Conservation (phyloP, 2,888 invertebrate genomes). For the Liposcelis brunnea region DNA sequence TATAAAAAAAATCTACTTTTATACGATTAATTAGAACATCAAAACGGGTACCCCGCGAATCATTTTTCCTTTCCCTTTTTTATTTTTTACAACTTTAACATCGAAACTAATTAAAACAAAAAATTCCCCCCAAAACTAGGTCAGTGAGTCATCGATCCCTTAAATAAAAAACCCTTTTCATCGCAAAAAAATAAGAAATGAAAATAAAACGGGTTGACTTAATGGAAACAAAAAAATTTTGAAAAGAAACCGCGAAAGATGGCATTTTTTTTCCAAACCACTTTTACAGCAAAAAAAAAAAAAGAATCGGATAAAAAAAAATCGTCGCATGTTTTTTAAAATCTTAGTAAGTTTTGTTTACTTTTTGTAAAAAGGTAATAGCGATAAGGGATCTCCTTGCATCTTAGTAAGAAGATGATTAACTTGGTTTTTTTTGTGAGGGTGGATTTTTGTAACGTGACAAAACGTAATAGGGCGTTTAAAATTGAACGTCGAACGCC, state of each 20-base stretch:
- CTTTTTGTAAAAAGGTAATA: slow-evolving; percentile 7
- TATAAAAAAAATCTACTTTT: no score
- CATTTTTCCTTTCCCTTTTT: no score
- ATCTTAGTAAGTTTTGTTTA: no score
- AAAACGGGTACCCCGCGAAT: no score
- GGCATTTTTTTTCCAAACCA: slow-evolving; percentile 8
- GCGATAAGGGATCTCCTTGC: not conserved
- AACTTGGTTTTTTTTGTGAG: slow-evolving; percentile 9
- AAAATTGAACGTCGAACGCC: no score
- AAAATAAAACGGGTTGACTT: slow-evolving; percentile 2
- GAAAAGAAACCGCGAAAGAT: slow-evolving; percentile 8
- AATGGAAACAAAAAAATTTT: not conserved
- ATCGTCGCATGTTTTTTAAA: slow-evolving; percentile 3
- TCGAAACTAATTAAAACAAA: slow-evolving; percentile 13
- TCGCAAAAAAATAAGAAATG: slow-evolving; percentile 7
- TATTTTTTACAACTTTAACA: no score
- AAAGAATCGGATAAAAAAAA: slow-evolving; percentile 10
- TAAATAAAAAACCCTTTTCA: slow-evolving; percentile 5
- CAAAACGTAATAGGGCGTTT: not conserved
- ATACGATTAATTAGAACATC: no score
- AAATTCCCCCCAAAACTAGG: not conserved
- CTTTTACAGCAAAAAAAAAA: slow-evolving; percentile 14
- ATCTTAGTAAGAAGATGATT: slow-evolving; percentile 8
- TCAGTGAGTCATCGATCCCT: slow-evolving; percentile 4
- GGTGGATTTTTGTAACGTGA: not conserved